Evolutionary conservation across 2,113 vertebrate species (phyloP), one percentile per base, ranked within the genome.

Genomic region (Boulengeromyrus knoepffleri): DNA sequence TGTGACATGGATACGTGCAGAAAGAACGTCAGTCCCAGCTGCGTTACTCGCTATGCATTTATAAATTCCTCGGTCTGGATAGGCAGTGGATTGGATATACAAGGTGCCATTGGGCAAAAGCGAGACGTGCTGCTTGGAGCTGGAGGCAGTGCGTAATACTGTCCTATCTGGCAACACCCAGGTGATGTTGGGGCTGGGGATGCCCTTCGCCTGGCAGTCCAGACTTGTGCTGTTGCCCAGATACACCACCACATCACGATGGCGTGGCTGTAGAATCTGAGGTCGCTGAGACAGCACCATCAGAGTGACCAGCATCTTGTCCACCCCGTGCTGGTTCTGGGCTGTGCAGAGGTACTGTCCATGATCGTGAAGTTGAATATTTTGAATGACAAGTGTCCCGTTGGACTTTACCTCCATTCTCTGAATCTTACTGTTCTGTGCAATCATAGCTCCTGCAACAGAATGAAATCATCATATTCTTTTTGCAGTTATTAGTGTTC

Each of bases 281-380:
- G 97, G 97, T 47, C 93, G 96, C 56, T 96, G 95, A 3, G 95
- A 93, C 15, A 95, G 52, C 1, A 99, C 96, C 0, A 95, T 89
- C 1, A 99, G 94, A 42, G 93, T 89, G 88, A 96, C 89, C 0
- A 92, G 70, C 93, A 93, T 92, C 90, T 94, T 93, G 93, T 97
- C 97, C 1, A 91, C 10, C 0, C 98, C 98, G 2, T 97, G 95
- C 49, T 94, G 92, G 91, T 98, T 99, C 91, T 95, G 96, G 70
- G 95, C 97, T 0, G 93, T 96, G 92, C 98, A 99, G 89, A 96
- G 49, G 93, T 98, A 99, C 91, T 96, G 97, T 2, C 98, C 98
- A 0, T 84, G 94, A 90, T 99, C 98, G 27, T 95, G 93, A 12
- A 95, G 93, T 1, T 97, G 97, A 0, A 93, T 94, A 3, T 94